These are phyloP conservation scores for Drosophila fungiperda DNA, from an alignment of 2,888 invertebrate species.

Conservation along the genomic window DNA sequence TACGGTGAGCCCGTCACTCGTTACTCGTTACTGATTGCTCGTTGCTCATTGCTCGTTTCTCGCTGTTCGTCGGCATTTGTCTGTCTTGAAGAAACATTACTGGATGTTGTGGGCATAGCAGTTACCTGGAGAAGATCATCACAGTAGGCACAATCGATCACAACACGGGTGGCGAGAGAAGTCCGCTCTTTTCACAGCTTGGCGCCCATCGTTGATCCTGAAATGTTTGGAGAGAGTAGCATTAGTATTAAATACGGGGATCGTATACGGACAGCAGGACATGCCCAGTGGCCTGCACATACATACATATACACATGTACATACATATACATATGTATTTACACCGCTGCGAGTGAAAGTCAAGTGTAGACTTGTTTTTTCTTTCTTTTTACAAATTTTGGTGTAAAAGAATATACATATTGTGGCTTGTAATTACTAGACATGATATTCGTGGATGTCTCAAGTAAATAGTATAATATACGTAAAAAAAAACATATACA, in stretches of 20 bases:
- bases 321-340: slow-evolving; percentile 3
- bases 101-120: slow-evolving; percentile 69
- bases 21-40: slow-evolving; percentile 21
- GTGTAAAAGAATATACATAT: slow-evolving; percentile 2
- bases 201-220: slow-evolving; percentile 21
- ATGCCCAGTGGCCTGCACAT: slow-evolving; percentile 10
- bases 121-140: slow-evolving; percentile 66
- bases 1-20: slow-evolving; percentile 33
- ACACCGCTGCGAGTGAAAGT: slow-evolving; percentile 17
- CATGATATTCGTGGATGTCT: slow-evolving; percentile 2
- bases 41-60: slow-evolving; percentile 12
- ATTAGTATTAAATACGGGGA: slow-evolving; percentile 23
- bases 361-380: slow-evolving; percentile 5
- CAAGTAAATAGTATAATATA: not conserved
- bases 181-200: not conserved
- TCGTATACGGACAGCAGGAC: not conserved
- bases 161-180: not conserved
- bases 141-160: slow-evolving; percentile 9
- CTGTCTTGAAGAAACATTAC: slow-evolving; percentile 76
- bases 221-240: slow-evolving; percentile 38
- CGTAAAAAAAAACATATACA: not conserved
- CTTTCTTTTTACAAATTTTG: not conserved
- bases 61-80: slow-evolving; percentile 36
- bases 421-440: slow-evolving; percentile 2
- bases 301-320: slow-evolving; percentile 1